These are phyloP conservation scores for Percina caprodes DNA, from an alignment of 2,113 vertebrate genomes.

Conservation along the genomic window DNA sequence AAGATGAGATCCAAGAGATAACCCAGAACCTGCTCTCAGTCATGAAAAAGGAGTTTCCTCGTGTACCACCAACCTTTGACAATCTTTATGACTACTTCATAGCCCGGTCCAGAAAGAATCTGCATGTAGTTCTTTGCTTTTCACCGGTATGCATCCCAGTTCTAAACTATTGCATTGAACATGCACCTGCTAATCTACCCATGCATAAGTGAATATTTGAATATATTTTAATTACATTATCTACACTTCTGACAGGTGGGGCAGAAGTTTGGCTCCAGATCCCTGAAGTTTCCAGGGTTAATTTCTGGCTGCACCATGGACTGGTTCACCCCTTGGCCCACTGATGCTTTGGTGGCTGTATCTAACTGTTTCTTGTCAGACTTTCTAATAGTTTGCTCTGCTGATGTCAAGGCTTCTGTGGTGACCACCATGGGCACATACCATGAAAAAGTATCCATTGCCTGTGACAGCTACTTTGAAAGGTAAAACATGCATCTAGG, in stretches of 20 bases:
- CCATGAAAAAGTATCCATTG: slow-evolving; percentile 85
- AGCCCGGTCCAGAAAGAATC: slow-evolving; percentile 82
- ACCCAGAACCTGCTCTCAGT: slow-evolving; percentile 83
- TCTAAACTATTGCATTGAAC: neutral
- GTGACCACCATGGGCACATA: slow-evolving; percentile 86
- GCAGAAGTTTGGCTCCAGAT: slow-evolving; percentile 85
- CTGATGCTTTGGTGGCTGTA: slow-evolving; percentile 87
- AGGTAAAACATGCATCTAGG: slow-evolving; percentile 51
- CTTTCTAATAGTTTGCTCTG: slow-evolving; percentile 84
- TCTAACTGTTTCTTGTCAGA: slow-evolving; percentile 84
- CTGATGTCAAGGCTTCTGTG: slow-evolving; percentile 83
- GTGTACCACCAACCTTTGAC: slow-evolving; percentile 79
- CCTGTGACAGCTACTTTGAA: slow-evolving; percentile 87
- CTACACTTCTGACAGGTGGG: slow-evolving; percentile 72
- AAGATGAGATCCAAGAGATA: slow-evolving; percentile 87
- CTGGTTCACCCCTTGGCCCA: slow-evolving; percentile 88
- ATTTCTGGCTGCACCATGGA: slow-evolving; percentile 90
- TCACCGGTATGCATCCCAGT: slow-evolving; percentile 75
- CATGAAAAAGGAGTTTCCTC: slow-evolving; percentile 87
- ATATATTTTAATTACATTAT: neutral
- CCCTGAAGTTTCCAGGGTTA: slow-evolving; percentile 86
- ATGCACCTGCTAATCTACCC: neutral
- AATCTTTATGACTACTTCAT: slow-evolving; percentile 89
- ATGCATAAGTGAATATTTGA: neutral
- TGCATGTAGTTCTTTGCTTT: slow-evolving; percentile 88